Conservation (phyloP, 2,113 vertebrate genomes). For the Ciconia stormi region DNA sequence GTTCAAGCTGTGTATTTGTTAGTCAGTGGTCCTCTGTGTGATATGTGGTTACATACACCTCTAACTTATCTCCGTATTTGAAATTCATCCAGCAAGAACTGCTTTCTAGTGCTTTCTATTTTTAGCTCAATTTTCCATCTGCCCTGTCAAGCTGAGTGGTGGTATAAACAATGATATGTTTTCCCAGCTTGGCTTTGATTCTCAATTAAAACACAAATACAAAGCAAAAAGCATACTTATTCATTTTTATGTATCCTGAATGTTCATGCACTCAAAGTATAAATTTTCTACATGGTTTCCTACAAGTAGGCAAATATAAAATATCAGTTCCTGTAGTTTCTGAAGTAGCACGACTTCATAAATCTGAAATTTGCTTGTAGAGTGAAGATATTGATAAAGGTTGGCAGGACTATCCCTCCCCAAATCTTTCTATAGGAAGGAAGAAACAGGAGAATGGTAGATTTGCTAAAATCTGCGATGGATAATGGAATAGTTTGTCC, state of each 20-base stretch:
- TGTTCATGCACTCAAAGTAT: neutral
- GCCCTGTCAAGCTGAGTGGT: conserved; percentile 18
- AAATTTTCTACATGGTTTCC: conserved; percentile 2
- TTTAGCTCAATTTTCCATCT: conserved; percentile 42
- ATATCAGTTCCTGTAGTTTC: neutral
- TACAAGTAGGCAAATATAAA: conserved; percentile 5
- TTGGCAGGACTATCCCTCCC: neutral
- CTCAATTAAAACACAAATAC: conserved; percentile 38
- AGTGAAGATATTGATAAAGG: neutral
- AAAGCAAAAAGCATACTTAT: neutral
- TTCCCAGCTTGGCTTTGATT: conserved; percentile 16
- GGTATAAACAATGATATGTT: conserved; percentile 33
- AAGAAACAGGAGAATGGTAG: neutral
- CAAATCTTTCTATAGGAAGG: neutral
- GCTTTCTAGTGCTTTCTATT: neutral
- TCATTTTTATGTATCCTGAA: conserved; percentile 42
- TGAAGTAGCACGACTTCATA: neutral
- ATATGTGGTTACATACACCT: neutral
- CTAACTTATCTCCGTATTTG: neutral
- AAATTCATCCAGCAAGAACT: neutral
- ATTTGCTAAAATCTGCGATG: neutral
- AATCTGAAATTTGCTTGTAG: neutral
- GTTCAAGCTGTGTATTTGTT: neutral
- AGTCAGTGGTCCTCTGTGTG: neutral
- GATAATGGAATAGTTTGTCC: neutral